Percentiles rank a stretch among this genome's conserved stretches.
Conservation (phyloP, 2,113 vertebrate species). For the Callionymus lyra region DNA sequence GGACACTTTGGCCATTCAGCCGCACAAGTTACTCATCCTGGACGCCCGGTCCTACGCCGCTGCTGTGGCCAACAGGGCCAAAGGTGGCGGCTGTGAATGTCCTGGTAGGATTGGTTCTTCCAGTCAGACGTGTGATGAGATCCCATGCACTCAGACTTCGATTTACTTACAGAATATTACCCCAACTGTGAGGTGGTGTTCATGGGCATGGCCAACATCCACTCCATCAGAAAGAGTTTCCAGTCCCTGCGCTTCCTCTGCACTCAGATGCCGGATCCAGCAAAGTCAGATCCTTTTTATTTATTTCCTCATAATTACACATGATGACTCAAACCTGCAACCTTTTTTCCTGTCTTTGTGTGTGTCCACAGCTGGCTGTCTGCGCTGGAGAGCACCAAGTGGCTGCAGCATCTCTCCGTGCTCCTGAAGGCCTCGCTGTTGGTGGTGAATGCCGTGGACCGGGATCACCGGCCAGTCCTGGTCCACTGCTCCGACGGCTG, state of each 20-base stretch:
- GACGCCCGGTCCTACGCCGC: slow-evolving; percentile 93
- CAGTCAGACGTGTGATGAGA: slow-evolving; percentile 1
- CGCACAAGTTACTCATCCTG: slow-evolving; percentile 88
- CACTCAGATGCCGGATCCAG: slow-evolving; percentile 93
- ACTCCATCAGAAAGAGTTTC: slow-evolving; percentile 97
- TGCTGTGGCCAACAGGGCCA: slow-evolving; percentile 93
- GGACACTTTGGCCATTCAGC: slow-evolving; percentile 77
- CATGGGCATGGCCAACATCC: slow-evolving; percentile 99
- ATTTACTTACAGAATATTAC: slow-evolving; percentile 81
- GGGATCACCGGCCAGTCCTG: slow-evolving; percentile 85
- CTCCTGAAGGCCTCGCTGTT: slow-evolving; percentile 86
- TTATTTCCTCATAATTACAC: slow-evolving; percentile 1
- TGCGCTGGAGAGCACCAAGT: slow-evolving; percentile 91
- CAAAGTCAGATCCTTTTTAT: slow-evolving; percentile 76
- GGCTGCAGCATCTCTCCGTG: slow-evolving; percentile 94
- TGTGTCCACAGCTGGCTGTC: slow-evolving; percentile 82
- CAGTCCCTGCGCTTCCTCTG: slow-evolving; percentile 92
- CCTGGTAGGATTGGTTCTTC: slow-evolving; percentile 67
- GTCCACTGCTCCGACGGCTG: slow-evolving; percentile 98
- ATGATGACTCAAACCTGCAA: neutral
- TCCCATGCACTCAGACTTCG: neutral
- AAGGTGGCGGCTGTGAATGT: slow-evolving; percentile 96
- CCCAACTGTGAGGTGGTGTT: slow-evolving; percentile 97
- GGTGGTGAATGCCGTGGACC: slow-evolving; percentile 85
- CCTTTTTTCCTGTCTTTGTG: neutral